Evolutionary conservation across 1,140 invertebrate species (phyloP).

Genomic region (Apis laboriosa): DNA sequence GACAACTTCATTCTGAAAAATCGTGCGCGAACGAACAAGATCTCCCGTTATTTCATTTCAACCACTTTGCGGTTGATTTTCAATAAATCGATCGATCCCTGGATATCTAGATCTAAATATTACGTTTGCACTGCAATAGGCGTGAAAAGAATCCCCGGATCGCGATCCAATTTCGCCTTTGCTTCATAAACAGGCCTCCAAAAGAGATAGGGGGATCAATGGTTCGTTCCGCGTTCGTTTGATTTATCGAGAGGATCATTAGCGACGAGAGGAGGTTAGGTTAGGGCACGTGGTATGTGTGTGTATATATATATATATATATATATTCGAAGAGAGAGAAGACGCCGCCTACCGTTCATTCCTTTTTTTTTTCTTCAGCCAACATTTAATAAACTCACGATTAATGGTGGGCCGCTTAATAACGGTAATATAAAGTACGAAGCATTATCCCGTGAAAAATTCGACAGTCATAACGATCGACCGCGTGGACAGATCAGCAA

Average conservation of each 20-base stretch:
- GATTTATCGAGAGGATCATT: slow-evolving; percentile 24
- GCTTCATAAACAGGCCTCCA: background rate
- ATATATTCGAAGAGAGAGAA: too few species aligned
- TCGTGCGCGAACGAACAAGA: too few species aligned
- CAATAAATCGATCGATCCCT: slow-evolving; percentile 1
- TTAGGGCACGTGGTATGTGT: too few species aligned
- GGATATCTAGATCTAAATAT: too few species aligned
- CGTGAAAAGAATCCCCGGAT: background rate
- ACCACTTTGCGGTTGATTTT: background rate
- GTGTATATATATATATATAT: too few species aligned
- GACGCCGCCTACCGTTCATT: too few species aligned
- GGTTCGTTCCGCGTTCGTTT: slow-evolving; percentile 31
- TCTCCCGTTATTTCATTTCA: too few species aligned
- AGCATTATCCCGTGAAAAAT: slow-evolving; percentile 35
- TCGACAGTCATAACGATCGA: slow-evolving; percentile 7
- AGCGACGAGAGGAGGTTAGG: background rate
- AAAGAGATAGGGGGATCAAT: background rate
- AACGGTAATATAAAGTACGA: slow-evolving; percentile 42
- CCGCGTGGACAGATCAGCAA: slow-evolving; percentile 6
- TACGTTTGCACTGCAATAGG: background rate
- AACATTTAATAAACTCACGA: slow-evolving; percentile 45
- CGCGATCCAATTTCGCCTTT: background rate
- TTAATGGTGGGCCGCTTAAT: slow-evolving; percentile 42
- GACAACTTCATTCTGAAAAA: too few species aligned
- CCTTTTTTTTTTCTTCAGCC: background rate